Base-by-base conservation (phyloP, 2,113 vertebrate species). In the Synchiropus splendidus region DNA sequence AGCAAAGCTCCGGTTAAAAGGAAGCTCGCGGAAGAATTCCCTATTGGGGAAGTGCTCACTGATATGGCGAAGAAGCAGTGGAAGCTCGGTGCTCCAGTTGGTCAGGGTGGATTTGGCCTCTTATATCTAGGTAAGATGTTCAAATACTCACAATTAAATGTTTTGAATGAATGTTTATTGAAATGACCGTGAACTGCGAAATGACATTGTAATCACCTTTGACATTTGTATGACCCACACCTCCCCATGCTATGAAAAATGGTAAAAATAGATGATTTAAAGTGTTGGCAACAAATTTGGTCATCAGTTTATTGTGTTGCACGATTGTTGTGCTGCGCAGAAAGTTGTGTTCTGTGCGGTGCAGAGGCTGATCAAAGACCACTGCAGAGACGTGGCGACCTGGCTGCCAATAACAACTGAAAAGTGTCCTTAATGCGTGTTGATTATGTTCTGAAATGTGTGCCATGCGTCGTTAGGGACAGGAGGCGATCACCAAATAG, bases 21-120 rank as follows among this genome's bases (percentile, higher is more conserved):
- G 51, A 89, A 85, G 32, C 86, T 98, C 52, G 91, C 94, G 2
- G 92, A 94, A 60, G 80, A 88, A 16, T 95, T 98, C 61, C 80
- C 87, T 14, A 43, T 72, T 0, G 93, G 93, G 12, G 94, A 98
- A 59, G 45, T 97, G 21, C 54, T 98, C 38, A 89, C 74, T 1
- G 94, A 95, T 68, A 84, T 82, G 0, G 69, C 61, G n/a, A 92
- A 89, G 70, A 94, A 89, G 64, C 75, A 87, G 6, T 98, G 94
- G 94, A 94, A 91, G 54, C 80, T 98, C 31, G 94, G 94, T 1
- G 31, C 39, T 5, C 85, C 90, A 1, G 33, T 97, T 38, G 94
- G 94, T 10, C 88, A 93, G 39, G 94, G 94, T 2, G 94, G 94
- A 31, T 98, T 98, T 48, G 94, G 94, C 1, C 83, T 94, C 14